A percentile compares a stretch with the other conserved stretches of the same genome.
Evolutionary conservation across 2,113 vertebrate species (phyloP).

Genomic region (Myxocyprinus asiaticus): DNA sequence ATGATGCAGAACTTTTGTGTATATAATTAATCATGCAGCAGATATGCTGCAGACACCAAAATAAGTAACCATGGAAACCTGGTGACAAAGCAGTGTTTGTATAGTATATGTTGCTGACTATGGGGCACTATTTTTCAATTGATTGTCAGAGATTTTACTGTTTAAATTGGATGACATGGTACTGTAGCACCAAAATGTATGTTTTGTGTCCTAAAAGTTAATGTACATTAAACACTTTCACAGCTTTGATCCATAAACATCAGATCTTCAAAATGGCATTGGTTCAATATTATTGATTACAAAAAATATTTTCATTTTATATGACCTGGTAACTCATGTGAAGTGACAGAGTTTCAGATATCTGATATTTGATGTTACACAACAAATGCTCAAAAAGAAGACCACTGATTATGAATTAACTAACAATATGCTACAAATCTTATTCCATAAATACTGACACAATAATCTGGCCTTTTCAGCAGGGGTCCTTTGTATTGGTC

Average conservation of each 20-base stretch:
- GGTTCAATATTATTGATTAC: no score
- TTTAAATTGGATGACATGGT: background rate
- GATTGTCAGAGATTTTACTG: background rate
- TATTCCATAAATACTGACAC: background rate
- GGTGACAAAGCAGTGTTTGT: slow-evolving; percentile 18
- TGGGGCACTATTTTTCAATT: background rate
- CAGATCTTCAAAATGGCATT: no score
- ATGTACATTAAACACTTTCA: no score
- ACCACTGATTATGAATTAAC: background rate
- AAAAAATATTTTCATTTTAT: no score
- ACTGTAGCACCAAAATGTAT: no score
- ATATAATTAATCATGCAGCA: slow-evolving; percentile 26
- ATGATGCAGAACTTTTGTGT: slow-evolving; percentile 28
- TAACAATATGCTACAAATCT: background rate
- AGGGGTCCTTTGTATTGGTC: no score
- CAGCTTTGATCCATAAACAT: no score
- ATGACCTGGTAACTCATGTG: no score
- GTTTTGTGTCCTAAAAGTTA: no score
- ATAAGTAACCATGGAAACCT: slow-evolving; percentile 27
- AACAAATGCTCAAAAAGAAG: no score
- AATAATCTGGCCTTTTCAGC: background rate
- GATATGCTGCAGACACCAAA: slow-evolving; percentile 13
- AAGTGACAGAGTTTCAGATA: no score
- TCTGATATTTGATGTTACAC: no score
- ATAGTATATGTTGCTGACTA: background rate